Conservation (phyloP, 2,113 vertebrate species). For the Oryzias javanicus region DNA sequence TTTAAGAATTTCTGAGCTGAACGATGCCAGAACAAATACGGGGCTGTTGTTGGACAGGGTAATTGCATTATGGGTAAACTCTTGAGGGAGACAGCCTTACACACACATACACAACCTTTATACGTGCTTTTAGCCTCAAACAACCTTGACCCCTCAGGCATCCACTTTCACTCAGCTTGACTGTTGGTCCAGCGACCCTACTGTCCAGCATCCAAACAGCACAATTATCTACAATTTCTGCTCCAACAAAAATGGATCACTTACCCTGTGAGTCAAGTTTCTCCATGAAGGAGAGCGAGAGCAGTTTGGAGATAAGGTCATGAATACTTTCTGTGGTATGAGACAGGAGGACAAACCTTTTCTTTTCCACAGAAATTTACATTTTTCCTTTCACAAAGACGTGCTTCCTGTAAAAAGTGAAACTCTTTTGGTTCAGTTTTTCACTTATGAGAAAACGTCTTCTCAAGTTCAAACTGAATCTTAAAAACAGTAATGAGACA, state of each 20-base stretch:
- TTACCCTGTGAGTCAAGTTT: conserved; percentile 65
- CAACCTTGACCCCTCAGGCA: conserved; percentile 61
- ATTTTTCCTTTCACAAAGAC: background rate
- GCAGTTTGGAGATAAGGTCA: conserved; percentile 42
- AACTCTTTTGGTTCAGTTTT: too few relatives aligned
- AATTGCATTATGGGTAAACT: conserved; percentile 56
- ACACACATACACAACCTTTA: conserved; percentile 15
- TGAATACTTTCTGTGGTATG: conserved; percentile 36
- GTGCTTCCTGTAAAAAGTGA: too few relatives aligned
- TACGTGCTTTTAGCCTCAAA: conserved; percentile 40
- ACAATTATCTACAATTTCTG: conserved; percentile 70
- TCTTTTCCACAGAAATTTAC: conserved; percentile 22
- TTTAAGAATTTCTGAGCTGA: conserved; percentile 18
- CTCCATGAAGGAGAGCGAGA: conserved; percentile 61
- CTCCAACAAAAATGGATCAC: conserved; percentile 60
- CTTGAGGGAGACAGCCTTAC: conserved; percentile 34
- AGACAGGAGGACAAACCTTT: conserved; percentile 10
- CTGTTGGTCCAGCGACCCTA: conserved; percentile 42
- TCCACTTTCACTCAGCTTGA: conserved; percentile 58
- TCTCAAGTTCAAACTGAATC: too few relatives aligned
- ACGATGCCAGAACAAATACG: conserved; percentile 63
- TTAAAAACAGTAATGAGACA: conserved; percentile 34
- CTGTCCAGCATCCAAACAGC: conserved; percentile 50
- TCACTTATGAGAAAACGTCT: too few relatives aligned
- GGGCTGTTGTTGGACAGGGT: conserved; percentile 62